These are phyloP conservation scores for Drosophila leonis DNA, from an alignment of 2,888 invertebrate species.

Conservation along the genomic window DNA sequence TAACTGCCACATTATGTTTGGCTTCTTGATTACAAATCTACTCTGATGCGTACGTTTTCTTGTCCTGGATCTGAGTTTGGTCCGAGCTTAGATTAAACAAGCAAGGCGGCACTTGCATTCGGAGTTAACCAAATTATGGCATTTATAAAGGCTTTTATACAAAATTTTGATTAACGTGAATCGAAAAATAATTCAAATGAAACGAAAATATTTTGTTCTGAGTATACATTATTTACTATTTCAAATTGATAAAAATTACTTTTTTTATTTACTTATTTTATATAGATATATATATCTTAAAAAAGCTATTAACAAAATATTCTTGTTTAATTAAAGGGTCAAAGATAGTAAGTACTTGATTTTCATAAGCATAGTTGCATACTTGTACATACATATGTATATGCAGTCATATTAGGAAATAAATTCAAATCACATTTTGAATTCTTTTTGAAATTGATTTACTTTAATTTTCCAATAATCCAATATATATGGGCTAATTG, in stretches of 20 bases:
- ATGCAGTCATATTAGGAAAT: not conserved
- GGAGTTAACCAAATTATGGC: not conserved
- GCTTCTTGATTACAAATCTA: not conserved
- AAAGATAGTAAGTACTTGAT: not conserved
- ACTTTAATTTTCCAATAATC: not conserved
- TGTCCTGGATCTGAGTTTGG: not conserved
- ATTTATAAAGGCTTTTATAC: not conserved
- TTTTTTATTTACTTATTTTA: not conserved
- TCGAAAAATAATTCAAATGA: not conserved
- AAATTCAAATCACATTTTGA: not conserved
- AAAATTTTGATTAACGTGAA: constrained; percentile 1
- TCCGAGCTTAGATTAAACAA: not conserved
- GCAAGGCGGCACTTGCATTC: constrained; percentile 7
- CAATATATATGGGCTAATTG: too few relatives aligned
- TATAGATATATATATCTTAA: not conserved
- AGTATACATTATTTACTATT: not conserved
- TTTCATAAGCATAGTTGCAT: not conserved
- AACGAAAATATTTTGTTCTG: not conserved
- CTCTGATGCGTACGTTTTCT: constrained; percentile 11
- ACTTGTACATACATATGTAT: too few relatives aligned
- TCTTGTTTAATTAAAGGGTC: not conserved
- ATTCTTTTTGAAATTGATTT: not conserved
- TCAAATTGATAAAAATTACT: not conserved
- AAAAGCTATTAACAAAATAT: not conserved
- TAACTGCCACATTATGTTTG: not conserved